Evolutionary conservation across 2,888 invertebrate species (phyloP), one percentile per base, ranked within the genome.

Genomic region (Diaprepes abbreviatus): DNA sequence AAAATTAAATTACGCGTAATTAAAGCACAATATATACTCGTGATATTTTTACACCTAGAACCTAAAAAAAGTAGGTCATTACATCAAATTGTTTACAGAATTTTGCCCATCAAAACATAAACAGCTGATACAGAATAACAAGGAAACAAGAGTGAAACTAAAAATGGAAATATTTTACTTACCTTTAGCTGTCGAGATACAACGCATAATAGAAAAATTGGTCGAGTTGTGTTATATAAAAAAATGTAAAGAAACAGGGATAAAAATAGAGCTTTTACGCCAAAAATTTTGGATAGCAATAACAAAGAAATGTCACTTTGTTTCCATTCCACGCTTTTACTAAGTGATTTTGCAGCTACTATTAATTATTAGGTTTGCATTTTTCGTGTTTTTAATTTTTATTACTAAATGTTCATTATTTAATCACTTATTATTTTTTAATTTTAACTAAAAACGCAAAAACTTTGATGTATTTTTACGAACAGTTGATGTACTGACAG

Each of bases 241-340:
- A 36, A 21, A 48, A n/a, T 16, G 9, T 50, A n/a, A 35, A 35
- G n/a, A 63, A 45, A 50, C 40, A 14, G 16, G 10, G 60, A 57
- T 69, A 55, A 54, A 65, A 71, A 66, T 60, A 62, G 57, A 67
- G 33, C 36, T 72, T 45, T 21, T 48, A 35, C 63, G 71, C 70
- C 63, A 70, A 68, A 67, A 69, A 74, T 74, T 75, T 74, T 72
- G 57, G 58, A 70, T 60, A 69, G 65, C 71, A 70, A 70, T 71
- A 75, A 77, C 77, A 77, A 77, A 77, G 77, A 76, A 75, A 75
- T 72, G 75, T 73, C 76, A 76, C 74, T 73, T 65, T 52, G 55
- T 59, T 64, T 50, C 66, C 68, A 66, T 68, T 60, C 64, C 54
- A 43, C 58, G 50, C 43, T 28, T 66, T 43, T 31, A 62, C 52